Evolutionary conservation across 2,888 invertebrate genomes (phyloP).

Genomic region (Hetaerina titia): DNA sequence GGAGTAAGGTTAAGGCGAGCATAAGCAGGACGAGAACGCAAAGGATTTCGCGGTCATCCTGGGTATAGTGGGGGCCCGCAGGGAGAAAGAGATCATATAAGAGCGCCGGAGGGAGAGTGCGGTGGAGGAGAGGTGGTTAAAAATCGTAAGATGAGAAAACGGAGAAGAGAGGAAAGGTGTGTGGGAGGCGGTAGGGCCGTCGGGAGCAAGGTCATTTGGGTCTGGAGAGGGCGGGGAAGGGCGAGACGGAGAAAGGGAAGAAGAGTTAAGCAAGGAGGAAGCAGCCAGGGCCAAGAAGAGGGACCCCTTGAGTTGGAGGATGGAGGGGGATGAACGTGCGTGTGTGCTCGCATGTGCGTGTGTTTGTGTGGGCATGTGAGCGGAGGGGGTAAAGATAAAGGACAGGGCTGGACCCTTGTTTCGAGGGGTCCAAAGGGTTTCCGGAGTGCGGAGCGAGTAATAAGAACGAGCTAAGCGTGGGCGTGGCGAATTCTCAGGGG

Average conservation of each 20-base stretch:
- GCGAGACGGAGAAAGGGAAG: not conserved
- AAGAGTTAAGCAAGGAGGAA: not conserved
- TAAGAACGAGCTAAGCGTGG: not conserved
- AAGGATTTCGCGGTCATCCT: not conserved
- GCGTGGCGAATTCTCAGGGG: not conserved
- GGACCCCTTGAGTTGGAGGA: not conserved
- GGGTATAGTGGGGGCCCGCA: constrained; percentile 38
- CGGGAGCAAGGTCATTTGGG: not conserved
- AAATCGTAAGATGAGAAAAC: not conserved
- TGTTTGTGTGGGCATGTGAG: not conserved
- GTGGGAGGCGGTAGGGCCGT: not conserved
- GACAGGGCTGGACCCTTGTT: not conserved
- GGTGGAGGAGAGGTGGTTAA: constrained; percentile 41
- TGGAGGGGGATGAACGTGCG: not conserved
- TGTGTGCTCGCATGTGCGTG: not conserved
- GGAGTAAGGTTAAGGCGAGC: not conserved
- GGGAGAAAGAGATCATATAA: constrained; percentile 70
- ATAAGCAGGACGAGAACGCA: constrained; percentile 37
- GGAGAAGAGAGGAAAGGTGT: not conserved
- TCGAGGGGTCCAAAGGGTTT: not conserved
- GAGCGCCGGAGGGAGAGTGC: constrained; percentile 74
- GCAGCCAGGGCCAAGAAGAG: not conserved
- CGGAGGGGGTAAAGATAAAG: not conserved
- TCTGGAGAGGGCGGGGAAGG: not conserved
- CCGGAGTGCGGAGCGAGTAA: constrained; percentile 12